phyloP scores from a whole-genome alignment of 1,140 invertebrate species.

The Brachionus paranguensis region DNA sequence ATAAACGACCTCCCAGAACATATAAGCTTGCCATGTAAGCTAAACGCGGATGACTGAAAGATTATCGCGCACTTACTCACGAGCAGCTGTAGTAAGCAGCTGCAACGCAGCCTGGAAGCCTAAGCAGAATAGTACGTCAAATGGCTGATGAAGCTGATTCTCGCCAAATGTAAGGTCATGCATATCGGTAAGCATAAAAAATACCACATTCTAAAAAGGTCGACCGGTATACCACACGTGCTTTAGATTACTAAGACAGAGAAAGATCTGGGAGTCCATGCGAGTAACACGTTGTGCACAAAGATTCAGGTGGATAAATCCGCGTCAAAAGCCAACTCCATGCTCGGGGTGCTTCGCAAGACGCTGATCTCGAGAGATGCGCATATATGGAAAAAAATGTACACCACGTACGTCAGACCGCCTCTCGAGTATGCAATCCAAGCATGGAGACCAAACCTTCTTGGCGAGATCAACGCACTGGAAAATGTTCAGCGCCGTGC shows the following conservation, averaged over 20 bases:
- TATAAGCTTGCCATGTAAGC: neutral
- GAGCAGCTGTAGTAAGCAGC: neutral
- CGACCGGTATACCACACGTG: neutral
- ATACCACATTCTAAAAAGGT: neutral
- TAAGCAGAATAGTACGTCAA: neutral
- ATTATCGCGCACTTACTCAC: neutral
- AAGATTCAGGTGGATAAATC: neutral
- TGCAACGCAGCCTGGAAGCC: neutral
- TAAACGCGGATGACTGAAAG: neutral
- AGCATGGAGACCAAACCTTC: no score
- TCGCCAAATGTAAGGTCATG: no score
- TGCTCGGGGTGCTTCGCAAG: no score
- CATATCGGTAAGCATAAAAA: neutral
- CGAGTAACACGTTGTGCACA: neutral
- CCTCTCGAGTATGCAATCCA: no score
- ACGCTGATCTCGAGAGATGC: no score
- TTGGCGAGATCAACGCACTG: no score
- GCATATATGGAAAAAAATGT: no score
- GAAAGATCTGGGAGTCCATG: neutral
- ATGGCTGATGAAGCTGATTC: neutral
- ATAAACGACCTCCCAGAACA: slow-evolving; percentile 3
- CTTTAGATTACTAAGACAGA: neutral
- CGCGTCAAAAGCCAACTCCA: no score
- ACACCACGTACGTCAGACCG: no score
- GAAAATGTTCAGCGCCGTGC: no score